These are phyloP conservation scores for Pristionchus mayeri DNA, from an alignment of 2,888 invertebrate species.

Conservation along the genomic window DNA sequence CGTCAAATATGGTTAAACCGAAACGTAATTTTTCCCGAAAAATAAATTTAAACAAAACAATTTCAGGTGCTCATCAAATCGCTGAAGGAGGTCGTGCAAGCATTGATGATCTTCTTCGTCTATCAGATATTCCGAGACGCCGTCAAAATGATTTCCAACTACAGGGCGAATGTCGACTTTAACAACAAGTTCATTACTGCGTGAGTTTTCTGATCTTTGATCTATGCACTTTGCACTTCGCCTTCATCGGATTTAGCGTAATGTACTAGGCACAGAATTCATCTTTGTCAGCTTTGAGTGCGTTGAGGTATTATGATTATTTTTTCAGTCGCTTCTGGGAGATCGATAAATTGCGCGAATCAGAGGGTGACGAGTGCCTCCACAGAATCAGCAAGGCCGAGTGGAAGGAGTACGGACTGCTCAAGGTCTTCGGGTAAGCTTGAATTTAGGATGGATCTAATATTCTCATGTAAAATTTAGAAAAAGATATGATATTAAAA, in stretches of 20 bases:
- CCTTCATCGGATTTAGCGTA: too few relatives aligned
- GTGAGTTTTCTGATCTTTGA: conserved; percentile 46
- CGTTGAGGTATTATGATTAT: too few relatives aligned
- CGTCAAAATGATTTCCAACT: conserved; percentile 65
- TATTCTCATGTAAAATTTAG: not conserved
- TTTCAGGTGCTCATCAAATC: conserved; percentile 57
- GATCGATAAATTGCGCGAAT: conserved; percentile 66
- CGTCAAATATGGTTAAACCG: too few relatives aligned
- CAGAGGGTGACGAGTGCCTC: conserved; percentile 54
- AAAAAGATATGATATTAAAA: too few relatives aligned
- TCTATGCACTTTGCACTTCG: too few relatives aligned
- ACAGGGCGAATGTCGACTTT: conserved; percentile 69
- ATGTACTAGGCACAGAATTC: too few relatives aligned
- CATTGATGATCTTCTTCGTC: conserved; percentile 66
- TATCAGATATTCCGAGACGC: conserved; percentile 67
- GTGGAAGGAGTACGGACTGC: conserved; percentile 57
- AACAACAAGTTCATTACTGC: conserved; percentile 67
- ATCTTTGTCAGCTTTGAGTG: too few relatives aligned
- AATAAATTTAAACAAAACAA: too few relatives aligned
- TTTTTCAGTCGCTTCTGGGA: conserved; percentile 69
- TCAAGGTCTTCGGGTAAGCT: conserved; percentile 59
- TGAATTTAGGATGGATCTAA: too few relatives aligned
- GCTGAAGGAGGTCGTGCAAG: conserved; percentile 62
- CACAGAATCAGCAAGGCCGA: conserved; percentile 58
- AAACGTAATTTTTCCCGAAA: too few relatives aligned